Percentiles rank a stretch among this genome's conserved stretches.
phyloP scores from a whole-genome alignment of 2,888 invertebrate genomes.

The Brassicogethes aeneus region DNA sequence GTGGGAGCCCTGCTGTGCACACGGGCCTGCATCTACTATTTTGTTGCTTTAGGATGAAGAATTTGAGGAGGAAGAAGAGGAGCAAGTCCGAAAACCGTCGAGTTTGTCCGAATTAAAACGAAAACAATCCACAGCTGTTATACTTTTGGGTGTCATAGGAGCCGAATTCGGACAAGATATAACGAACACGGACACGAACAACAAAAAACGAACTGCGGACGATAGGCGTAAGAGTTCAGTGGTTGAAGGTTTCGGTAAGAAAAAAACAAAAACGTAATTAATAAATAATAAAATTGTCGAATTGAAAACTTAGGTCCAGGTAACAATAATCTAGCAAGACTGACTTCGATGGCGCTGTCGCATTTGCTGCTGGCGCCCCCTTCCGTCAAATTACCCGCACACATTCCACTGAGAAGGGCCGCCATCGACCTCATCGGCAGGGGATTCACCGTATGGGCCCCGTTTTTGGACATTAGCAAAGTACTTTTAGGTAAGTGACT shows the following conservation, averaged over 20 bases:
- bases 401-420: constrained; percentile 88
- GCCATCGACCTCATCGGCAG: constrained; percentile 96
- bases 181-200: constrained; percentile 51
- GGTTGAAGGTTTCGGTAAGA: constrained; percentile 60
- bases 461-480: constrained; percentile 88
- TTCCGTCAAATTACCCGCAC: constrained; percentile 72
- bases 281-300: constrained; percentile 4
- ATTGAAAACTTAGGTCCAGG: constrained; percentile 56
- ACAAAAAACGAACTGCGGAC: constrained; percentile 49
- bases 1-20: no score
- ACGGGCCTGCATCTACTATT: background rate
- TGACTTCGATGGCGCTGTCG: constrained; percentile 89
- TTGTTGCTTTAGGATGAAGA: constrained; percentile 55
- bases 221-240: constrained; percentile 71
- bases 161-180: constrained; percentile 98
- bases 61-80: constrained; percentile 78
- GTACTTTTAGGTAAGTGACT: constrained; percentile 52
- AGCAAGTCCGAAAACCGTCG: constrained; percentile 78
- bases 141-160: constrained; percentile 92
- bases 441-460: constrained; percentile 98
- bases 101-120: constrained; percentile 79
- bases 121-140: constrained; percentile 95
- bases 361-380: constrained; percentile 87
- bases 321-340: constrained; percentile 82
- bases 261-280: no score